Percentiles rank a stretch among this genome's conserved stretches.
phyloP scores from a whole-genome alignment of 1,140 invertebrate genomes.

The Drosophila parabipectinata region DNA sequence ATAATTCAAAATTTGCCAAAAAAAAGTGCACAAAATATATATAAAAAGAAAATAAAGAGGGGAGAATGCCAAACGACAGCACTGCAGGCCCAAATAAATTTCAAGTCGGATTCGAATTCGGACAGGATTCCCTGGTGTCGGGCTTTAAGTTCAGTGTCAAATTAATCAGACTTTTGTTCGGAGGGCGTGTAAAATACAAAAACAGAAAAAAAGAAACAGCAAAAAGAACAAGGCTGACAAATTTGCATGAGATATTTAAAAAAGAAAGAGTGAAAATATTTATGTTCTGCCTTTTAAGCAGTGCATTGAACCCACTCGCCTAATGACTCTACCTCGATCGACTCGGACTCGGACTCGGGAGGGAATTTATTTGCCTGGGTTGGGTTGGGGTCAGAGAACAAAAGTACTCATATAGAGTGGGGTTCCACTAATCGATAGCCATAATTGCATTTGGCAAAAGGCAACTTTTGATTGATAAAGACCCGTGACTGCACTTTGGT shows the following conservation, averaged over 20 bases:
- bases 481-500: conserved; percentile 23
- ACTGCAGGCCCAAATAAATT: conserved; percentile 59
- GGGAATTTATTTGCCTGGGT: conserved; percentile 16
- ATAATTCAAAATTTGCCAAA: conserved; percentile 73
- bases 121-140: conserved; percentile 57
- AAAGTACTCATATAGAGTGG: background rate
- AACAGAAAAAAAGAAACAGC: conserved; percentile 16
- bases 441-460: conserved; percentile 1
- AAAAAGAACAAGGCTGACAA: conserved; percentile 57
- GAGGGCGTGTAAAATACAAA: conserved; percentile 37
- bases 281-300: conserved; percentile 55
- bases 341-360: background rate
- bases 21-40: conserved; percentile 54
- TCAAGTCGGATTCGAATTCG: conserved; percentile 27
- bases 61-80: conserved; percentile 4
- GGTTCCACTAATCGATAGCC: conserved; percentile 32
- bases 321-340: conserved; percentile 54
- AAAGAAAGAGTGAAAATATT: conserved; percentile 47
- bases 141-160: conserved; percentile 74
- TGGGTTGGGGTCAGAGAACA: conserved; percentile 1
- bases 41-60: background rate
- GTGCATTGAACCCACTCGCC: conserved; percentile 62
- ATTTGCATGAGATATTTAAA: conserved; percentile 57
- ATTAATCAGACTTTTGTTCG: conserved; percentile 77
- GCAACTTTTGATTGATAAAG: conserved; percentile 3